These are phyloP conservation scores for Gorsachius magnificus DNA, from an alignment of 2,797 vertebrate genomes.

Conservation along the genomic window DNA sequence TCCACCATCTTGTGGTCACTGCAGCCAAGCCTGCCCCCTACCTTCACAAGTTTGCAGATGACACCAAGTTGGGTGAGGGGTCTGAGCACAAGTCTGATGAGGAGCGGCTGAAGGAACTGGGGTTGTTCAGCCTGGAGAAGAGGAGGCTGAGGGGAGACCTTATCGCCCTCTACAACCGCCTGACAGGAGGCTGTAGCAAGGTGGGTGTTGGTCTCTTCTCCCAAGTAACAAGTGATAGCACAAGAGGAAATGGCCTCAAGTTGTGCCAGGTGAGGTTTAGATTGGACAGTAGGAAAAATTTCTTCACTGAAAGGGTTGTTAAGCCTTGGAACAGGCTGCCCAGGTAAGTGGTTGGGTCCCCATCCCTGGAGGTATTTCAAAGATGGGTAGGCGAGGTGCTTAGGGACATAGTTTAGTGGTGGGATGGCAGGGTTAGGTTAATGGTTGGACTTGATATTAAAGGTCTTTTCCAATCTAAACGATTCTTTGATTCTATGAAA, in stretches of 20 bases:
- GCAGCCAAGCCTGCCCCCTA: too few species aligned
- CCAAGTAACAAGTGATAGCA: neutral
- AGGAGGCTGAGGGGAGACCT: neutral
- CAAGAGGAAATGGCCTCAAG: neutral
- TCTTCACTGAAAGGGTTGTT: neutral
- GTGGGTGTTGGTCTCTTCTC: neutral
- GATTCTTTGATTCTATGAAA: neutral
- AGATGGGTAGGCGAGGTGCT: neutral
- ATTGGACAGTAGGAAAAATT: neutral
- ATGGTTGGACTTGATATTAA: neutral
- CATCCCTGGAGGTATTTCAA: neutral
- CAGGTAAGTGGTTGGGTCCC: neutral
- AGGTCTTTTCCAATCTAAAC: neutral
- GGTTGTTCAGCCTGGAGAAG: too few species aligned
- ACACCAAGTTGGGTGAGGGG: too few species aligned
- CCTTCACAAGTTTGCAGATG: too few species aligned
- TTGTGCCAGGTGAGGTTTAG: neutral
- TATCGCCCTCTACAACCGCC: neutral
- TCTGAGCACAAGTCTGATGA: too few species aligned
- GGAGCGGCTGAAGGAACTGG: too few species aligned
- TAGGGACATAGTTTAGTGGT: neutral
- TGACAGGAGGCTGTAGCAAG: neutral
- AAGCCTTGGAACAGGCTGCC: neutral
- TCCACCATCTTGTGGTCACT: too few species aligned
- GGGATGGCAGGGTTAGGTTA: neutral